A percentile compares a stretch with the other conserved stretches of the same genome.
Evolutionary conservation across 1,140 invertebrate genomes (phyloP).

Genomic region (Xylocopa sonorina): DNA sequence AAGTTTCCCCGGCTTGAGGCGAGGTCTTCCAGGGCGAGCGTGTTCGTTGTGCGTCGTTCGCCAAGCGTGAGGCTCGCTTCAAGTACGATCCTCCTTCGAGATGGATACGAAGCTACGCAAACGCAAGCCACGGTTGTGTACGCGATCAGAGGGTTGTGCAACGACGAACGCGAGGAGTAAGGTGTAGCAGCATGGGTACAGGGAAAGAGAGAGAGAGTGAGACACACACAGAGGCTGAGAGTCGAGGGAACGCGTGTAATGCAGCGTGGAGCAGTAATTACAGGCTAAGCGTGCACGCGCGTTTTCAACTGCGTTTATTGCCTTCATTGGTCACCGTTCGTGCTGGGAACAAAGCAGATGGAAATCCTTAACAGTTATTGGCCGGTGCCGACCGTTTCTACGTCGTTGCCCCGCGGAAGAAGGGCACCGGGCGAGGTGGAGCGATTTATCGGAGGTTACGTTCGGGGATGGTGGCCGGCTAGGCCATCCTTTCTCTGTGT

Average conservation of each 20-base stretch:
- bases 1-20: conserved; percentile 11
- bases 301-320: conserved; percentile 59
- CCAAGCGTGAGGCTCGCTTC: neutral
- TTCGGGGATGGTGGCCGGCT: conserved; percentile 32
- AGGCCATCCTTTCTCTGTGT: conserved; percentile 11
- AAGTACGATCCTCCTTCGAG: neutral
- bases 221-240: no score
- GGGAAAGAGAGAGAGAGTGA: neutral
- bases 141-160: neutral
- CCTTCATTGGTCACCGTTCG: conserved; percentile 65
- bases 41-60: neutral
- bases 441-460: conserved; percentile 68
- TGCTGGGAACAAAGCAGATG: conserved; percentile 71
- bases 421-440: conserved; percentile 10
- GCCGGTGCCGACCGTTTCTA: conserved; percentile 35
- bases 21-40: neutral
- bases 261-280: conserved; percentile 64
- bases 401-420: neutral
- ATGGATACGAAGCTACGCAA: neutral
- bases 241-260: conserved; percentile 43
- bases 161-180: neutral
- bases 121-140: neutral
- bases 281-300: conserved; percentile 48
- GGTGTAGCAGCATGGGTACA: no score
- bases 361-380: conserved; percentile 76